phyloP scores from a whole-genome alignment of 2,113 vertebrate genomes.

The Porphyrio hochstetteri region DNA sequence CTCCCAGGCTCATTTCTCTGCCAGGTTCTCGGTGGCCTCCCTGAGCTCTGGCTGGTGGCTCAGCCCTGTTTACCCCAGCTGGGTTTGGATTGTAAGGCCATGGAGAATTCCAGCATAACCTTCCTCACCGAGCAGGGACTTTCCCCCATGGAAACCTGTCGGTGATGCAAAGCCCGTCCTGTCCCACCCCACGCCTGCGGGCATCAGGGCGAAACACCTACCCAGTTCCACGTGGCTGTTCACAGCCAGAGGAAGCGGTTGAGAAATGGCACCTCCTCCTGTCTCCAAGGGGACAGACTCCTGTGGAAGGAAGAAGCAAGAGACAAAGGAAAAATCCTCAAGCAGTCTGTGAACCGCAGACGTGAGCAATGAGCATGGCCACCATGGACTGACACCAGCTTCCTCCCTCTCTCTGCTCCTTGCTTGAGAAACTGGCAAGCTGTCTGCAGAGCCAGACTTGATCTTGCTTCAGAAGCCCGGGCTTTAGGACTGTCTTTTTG shows the following conservation, averaged over 20 bases:
- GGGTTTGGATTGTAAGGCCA: fast-evolving
- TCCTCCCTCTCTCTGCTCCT: neutral
- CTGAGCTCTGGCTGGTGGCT: neutral
- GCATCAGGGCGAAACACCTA: neutral
- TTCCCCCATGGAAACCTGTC: fast-evolving
- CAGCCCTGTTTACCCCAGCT: neutral
- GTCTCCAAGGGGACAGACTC: neutral
- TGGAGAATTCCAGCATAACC: neutral
- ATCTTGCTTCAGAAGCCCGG: neutral
- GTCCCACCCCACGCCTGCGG: too few species aligned
- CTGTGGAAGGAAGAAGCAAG: neutral
- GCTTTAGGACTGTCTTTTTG: neutral
- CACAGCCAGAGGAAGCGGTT: neutral
- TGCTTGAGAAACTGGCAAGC: neutral
- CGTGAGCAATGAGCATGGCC: neutral
- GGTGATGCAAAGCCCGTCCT: fast-evolving
- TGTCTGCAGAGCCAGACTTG: neutral
- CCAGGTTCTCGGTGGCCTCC: neutral
- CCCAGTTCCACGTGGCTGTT: neutral
- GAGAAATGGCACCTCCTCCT: neutral
- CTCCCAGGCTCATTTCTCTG: neutral
- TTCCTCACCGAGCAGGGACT: neutral
- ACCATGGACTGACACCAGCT: neutral
- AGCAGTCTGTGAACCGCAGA: too few species aligned
- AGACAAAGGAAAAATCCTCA: neutral